A percentile compares a stretch with the other conserved stretches of the same genome.
Conservation (phyloP, 2,797 vertebrate genomes). For the Podarcis lilfordi region DNA sequence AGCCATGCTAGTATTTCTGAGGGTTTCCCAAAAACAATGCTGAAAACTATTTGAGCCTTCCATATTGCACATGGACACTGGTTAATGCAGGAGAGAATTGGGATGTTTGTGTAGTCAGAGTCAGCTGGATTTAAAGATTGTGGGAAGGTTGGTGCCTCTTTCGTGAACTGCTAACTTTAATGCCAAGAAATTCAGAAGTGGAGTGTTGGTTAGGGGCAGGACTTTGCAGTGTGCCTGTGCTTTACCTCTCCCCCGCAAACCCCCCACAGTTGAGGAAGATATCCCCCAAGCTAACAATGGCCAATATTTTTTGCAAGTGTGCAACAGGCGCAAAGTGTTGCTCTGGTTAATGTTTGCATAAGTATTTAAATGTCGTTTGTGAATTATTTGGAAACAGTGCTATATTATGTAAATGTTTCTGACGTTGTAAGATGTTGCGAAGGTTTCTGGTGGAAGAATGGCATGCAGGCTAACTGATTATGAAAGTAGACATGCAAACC, state of each 20-base stretch:
- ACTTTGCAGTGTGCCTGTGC: background rate
- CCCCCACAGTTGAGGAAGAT: too few relatives aligned
- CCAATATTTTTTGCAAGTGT: background rate
- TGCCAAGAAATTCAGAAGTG: background rate
- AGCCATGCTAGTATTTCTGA: background rate
- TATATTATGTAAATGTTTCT: too few relatives aligned
- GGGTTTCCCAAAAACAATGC: background rate
- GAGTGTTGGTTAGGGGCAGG: background rate
- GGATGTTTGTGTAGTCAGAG: background rate
- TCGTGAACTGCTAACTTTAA: background rate
- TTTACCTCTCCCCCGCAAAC: background rate
- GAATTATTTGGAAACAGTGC: too few relatives aligned
- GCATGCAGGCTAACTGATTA: too few relatives aligned
- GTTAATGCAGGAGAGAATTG: background rate
- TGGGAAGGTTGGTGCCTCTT: background rate
- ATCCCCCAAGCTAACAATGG: background rate
- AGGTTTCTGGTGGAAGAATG: too few relatives aligned
- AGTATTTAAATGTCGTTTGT: too few relatives aligned
- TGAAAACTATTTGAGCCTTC: background rate
- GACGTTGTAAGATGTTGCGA: too few relatives aligned
- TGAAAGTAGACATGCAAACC: background rate
- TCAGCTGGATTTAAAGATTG: background rate
- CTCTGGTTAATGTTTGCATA: too few relatives aligned
- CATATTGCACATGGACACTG: background rate
- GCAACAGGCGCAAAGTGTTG: background rate